Conservation (phyloP, 2,113 vertebrate genomes). For the Myotis brandtii region DNA sequence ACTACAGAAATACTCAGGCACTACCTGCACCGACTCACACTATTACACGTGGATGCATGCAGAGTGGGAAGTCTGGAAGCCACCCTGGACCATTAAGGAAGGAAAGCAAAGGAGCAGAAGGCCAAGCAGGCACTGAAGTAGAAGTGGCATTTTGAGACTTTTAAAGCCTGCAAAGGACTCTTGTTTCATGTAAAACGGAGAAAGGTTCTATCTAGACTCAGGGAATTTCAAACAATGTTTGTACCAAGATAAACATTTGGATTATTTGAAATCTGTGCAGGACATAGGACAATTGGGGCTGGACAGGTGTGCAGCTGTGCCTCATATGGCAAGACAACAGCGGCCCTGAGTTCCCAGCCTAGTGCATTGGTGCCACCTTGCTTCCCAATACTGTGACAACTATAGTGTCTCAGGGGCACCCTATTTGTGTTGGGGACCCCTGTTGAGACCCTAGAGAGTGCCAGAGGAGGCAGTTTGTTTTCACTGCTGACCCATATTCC, state of each 20-base stretch:
- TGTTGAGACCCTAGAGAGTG: not conserved
- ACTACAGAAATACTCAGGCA: not conserved
- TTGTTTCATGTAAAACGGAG: not conserved
- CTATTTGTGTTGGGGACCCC: not conserved
- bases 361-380: accelerated
- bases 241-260: not conserved
- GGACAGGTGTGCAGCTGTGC: not conserved
- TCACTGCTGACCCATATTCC: accelerated
- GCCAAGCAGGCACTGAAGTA: not conserved
- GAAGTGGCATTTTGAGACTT: not conserved
- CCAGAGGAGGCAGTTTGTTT: not conserved
- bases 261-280: not conserved
- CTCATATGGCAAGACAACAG: not conserved
- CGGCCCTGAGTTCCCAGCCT: not conserved
- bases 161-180: not conserved
- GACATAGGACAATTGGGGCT: not conserved
- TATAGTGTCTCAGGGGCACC: not conserved
- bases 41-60: not conserved
- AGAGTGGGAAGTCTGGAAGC: not conserved
- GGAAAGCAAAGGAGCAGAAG: not conserved
- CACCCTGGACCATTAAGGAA: not conserved
- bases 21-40: not conserved
- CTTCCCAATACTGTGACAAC: not conserved
- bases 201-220: not conserved
- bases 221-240: not conserved